These are phyloP conservation scores for Adelges cooleyi DNA, from an alignment of 1,140 invertebrate species.

Conservation along the genomic window DNA sequence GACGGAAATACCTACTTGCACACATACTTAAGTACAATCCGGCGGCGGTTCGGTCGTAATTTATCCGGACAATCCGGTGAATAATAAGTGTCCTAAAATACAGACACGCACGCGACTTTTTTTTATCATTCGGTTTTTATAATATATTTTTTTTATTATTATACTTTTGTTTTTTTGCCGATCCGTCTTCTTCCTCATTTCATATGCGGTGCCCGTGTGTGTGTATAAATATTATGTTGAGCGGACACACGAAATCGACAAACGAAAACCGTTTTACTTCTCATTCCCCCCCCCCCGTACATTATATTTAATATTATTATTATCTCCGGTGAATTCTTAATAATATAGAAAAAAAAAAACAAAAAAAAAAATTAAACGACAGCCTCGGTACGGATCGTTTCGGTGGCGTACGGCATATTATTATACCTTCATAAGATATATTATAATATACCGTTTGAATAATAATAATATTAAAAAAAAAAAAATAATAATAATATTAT, in stretches of 20 bases:
- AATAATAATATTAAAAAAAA: no score
- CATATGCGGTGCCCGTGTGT: slow-evolving; percentile 3
- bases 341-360: neutral
- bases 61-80: slow-evolving; percentile 13
- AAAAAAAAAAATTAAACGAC: no score
- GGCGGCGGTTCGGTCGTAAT: slow-evolving; percentile 1
- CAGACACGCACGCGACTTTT: neutral
- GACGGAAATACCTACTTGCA: no score
- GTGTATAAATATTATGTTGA: neutral
- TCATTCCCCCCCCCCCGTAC: neutral
- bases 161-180: no score
- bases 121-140: neutral
- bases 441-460: no score
- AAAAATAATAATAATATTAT: no score
- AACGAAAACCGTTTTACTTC: neutral
- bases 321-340: slow-evolving; percentile 4
- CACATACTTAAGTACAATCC: no score
- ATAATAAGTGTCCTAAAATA: slow-evolving; percentile 25
- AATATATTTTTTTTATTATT: slow-evolving; percentile 3
- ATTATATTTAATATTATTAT: neutral
- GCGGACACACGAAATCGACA: neutral
- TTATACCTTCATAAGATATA: no score
- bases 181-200: slow-evolving; percentile 12
- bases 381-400: no score
- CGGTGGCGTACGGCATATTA: no score